These are phyloP conservation scores for Aethes cnicana DNA, from an alignment of 2,888 invertebrate species.

Conservation along the genomic window DNA sequence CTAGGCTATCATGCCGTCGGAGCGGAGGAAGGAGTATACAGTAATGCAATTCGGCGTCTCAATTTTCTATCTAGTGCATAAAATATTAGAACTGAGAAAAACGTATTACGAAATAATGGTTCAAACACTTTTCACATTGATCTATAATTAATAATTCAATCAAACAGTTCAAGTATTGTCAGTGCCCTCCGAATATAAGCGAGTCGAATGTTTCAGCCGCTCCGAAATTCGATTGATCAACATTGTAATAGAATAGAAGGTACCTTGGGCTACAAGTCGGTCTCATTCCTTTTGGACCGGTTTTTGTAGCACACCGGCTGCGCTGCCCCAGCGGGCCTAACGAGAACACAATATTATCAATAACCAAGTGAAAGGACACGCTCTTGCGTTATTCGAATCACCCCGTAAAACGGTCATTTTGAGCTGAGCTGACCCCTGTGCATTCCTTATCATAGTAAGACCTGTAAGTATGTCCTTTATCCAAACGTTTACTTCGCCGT, in stretches of 20 bases:
- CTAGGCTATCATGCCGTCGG: too few species aligned
- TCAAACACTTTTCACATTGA: too few species aligned
- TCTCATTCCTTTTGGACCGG: slow-evolving; percentile 75
- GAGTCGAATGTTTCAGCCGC: slow-evolving; percentile 58
- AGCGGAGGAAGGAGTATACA: too few species aligned
- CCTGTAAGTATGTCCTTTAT: slow-evolving; percentile 23
- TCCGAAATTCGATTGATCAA: slow-evolving; percentile 78
- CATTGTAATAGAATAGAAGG: slow-evolving; percentile 58
- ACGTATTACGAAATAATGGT: too few species aligned
- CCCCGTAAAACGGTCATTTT: slow-evolving; percentile 49
- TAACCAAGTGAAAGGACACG: slow-evolving; percentile 78
- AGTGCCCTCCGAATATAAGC: slow-evolving; percentile 44
- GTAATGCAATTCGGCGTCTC: too few species aligned
- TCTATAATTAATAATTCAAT: too few species aligned
- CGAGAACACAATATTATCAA: slow-evolving; percentile 49
- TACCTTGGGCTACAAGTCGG: slow-evolving; percentile 72
- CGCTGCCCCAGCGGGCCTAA: slow-evolving; percentile 59
- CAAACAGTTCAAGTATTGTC: too few species aligned
- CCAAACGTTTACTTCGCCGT: slow-evolving; percentile 19
- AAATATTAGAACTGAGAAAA: too few species aligned
- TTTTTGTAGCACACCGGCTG: slow-evolving; percentile 72
- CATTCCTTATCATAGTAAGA: slow-evolving; percentile 1
- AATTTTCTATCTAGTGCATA: too few species aligned
- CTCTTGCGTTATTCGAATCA: slow-evolving; percentile 65
- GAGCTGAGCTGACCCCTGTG: slow-evolving; percentile 17